Evolutionary conservation across 2,888 invertebrate species (phyloP).

Genomic region (Ditula angustiorana): DNA sequence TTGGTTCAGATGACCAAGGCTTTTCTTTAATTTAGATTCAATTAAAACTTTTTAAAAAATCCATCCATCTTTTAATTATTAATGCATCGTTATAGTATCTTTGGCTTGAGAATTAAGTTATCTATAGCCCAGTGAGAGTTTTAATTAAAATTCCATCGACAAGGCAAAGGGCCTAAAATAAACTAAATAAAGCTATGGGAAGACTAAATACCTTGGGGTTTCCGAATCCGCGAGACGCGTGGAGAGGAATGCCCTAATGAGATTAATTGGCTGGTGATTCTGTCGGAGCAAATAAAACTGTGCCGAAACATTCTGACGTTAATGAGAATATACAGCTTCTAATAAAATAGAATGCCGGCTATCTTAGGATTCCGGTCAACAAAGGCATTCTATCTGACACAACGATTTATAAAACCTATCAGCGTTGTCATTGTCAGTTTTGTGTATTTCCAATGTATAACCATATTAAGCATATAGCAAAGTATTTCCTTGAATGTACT

Average conservation of each 20-base stretch:
- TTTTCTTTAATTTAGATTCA: too few relatives aligned
- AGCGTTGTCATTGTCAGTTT: not conserved
- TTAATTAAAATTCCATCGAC: slow-evolving; percentile 80
- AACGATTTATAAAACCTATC: not conserved
- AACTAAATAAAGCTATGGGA: slow-evolving; percentile 35
- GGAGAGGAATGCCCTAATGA: slow-evolving; percentile 79
- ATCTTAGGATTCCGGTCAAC: slow-evolving; percentile 28
- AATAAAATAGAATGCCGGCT: slow-evolving; percentile 41
- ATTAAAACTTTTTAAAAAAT: too few relatives aligned
- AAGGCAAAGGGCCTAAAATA: slow-evolving; percentile 49
- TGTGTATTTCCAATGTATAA: not conserved
- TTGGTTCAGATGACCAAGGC: too few relatives aligned
- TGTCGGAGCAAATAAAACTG: slow-evolving; percentile 68
- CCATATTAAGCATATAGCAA: too few relatives aligned
- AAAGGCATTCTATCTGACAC: too few relatives aligned
- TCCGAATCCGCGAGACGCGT: slow-evolving; percentile 68
- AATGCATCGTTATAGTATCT: not conserved
- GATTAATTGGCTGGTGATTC: slow-evolving; percentile 77
- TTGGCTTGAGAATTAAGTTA: slow-evolving; percentile 23
- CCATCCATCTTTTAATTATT: not conserved
- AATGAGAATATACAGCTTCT: slow-evolving; percentile 72
- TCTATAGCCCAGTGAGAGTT: slow-evolving; percentile 41
- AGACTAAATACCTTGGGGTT: slow-evolving; percentile 48
- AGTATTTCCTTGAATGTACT: too few relatives aligned
- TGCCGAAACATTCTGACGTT: slow-evolving; percentile 66